Base-by-base conservation (phyloP, 2,888 invertebrate species). In the Choristoneura rosaceana region DNA sequence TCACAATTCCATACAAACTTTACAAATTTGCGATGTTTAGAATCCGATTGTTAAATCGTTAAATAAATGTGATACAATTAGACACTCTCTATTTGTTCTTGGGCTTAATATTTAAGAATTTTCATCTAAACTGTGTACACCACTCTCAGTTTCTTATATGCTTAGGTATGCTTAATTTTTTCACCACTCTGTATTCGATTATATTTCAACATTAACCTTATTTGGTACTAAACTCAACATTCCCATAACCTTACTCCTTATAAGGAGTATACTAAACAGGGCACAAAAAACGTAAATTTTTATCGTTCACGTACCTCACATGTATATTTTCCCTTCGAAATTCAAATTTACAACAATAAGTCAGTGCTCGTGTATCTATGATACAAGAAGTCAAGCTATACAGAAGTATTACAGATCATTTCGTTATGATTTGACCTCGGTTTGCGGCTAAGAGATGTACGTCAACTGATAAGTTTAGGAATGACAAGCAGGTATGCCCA, bases 391-490 rank as follows among this genome's bases (percentile, higher is more conserved):
- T 55, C 55, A 55, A 12, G 25, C 12, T 25, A 12, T 55, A 55
- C 17, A 55, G 10, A 10, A 55, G 12, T 55, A 17, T 25, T 52
- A 55, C 25, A 25, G 0, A 25, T 55, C 12, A 55, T n/a, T 15
- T 47, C n/a, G 25, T 55, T 10, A 25, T 55, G 25, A 25, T 25
- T 17, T 10, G 17, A 10, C 25, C 12, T 68, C 60, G 34, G 60
- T 50, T 38, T 38, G 50, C 17, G 34, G 25, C 43, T 43, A 62
- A 61, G 61, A 38, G 38, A 17, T 70, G 64, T 65, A 47, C 59
- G 15, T 12, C 25, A 25, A 47, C 38, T 47, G 64, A 65, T 70
- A 65, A 70, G 38, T 47, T 64, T 25, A 12, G n/a, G 59, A 17
- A 15, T 15, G 59, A 59, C 64, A 34, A 64, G 5, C 70, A 58